Conservation (phyloP, 2,888 invertebrate genomes). For the Ischnura elegans region DNA sequence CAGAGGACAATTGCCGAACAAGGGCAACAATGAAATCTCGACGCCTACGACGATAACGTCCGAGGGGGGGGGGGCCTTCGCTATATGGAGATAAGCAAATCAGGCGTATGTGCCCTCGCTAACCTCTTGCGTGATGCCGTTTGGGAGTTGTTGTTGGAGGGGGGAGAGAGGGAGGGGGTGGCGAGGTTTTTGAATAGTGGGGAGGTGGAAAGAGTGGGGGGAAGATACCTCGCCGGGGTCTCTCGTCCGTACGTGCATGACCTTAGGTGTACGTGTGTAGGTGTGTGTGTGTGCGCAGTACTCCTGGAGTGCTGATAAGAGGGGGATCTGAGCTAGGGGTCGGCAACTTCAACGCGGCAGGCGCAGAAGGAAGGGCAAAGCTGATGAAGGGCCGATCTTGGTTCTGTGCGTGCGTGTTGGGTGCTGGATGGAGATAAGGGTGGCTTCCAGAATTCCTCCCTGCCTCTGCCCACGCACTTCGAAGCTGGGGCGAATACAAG, state of each 20-base stretch:
- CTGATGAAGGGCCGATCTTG: conserved; percentile 19
- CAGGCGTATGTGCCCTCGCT: not conserved
- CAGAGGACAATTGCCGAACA: not conserved
- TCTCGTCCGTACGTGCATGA: conserved; percentile 9
- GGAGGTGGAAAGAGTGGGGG: not conserved
- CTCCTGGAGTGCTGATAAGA: not conserved
- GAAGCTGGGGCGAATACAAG: too few relatives aligned
- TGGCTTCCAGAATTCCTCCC: too few relatives aligned
- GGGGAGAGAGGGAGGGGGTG: not conserved
- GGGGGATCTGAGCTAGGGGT: not conserved
- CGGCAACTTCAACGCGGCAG: not conserved
- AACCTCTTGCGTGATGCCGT: conserved; percentile 20
- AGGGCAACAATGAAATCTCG: conserved; percentile 32
- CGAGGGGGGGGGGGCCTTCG: not conserved
- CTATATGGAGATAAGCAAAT: conserved; percentile 35
- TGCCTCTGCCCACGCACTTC: too few relatives aligned
- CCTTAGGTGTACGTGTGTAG: not conserved
- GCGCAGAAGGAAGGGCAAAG: too few relatives aligned
- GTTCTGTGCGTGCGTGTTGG: not conserved
- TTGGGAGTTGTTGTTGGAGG: not conserved
- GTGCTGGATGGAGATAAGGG: not conserved
- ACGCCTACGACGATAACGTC: not conserved
- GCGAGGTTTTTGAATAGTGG: not conserved
- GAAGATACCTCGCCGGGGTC: not conserved
- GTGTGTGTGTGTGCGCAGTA: conserved; percentile 2